A percentile compares a stretch with the other conserved stretches of the same genome.
These are phyloP conservation scores for Aricia agestis DNA, from an alignment of 1,140 invertebrate genomes.

Conservation along the genomic window DNA sequence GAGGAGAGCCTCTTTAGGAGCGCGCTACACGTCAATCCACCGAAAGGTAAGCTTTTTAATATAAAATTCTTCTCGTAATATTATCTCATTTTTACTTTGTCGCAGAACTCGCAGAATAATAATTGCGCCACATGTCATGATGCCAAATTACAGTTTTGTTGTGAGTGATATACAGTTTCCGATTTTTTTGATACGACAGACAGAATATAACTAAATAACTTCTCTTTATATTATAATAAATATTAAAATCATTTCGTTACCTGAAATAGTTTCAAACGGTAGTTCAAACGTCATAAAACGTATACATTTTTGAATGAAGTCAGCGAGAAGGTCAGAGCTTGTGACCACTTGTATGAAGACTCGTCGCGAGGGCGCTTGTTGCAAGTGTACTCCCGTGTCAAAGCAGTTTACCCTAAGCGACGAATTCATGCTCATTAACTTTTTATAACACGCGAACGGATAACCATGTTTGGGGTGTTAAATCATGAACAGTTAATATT, in stretches of 20 bases:
- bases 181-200: too few species aligned
- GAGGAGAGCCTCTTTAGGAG: conserved; percentile 96
- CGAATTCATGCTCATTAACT: neutral
- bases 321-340: conserved; percentile 82
- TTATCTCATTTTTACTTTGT: too few species aligned
- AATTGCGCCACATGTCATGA: neutral
- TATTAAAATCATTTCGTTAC: neutral
- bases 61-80: conserved; percentile 9
- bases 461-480: neutral
- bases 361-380: neutral
- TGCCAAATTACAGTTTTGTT: neutral
- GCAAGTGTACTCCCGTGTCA: neutral
- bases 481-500: neutral
- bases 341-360: conserved; percentile 4
- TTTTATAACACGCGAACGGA: neutral
- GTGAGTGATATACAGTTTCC: too few species aligned
- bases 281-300: neutral
- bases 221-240: too few species aligned
- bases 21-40: conserved; percentile 94
- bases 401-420: conserved; percentile 1
- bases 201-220: too few species aligned
- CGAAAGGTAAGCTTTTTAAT: conserved; percentile 89
- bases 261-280: neutral
- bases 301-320: neutral
- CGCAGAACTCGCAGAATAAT: too few species aligned